Conservation (phyloP, 2,888 invertebrate species). For the Pinctada fucata region DNA sequence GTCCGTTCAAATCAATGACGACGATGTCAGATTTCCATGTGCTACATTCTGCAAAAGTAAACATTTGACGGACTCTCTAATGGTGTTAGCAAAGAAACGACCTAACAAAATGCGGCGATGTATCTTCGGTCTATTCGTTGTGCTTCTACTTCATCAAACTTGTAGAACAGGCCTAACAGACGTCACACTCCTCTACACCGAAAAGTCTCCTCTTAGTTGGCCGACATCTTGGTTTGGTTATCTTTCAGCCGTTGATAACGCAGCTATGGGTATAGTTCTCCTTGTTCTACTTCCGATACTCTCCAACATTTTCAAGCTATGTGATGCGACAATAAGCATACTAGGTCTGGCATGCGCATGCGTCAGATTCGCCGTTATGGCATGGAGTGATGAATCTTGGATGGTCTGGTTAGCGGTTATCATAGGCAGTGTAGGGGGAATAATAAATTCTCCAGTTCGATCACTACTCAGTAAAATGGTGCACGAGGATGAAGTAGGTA, state of each 20-base stretch:
- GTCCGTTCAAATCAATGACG: conserved; percentile 51
- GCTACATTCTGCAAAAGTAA: conserved; percentile 49
- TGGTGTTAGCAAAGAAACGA: conserved; percentile 61
- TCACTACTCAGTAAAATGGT: conserved; percentile 72
- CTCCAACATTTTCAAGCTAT: conserved; percentile 58
- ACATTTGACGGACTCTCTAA: conserved; percentile 65
- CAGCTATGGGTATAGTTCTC: conserved; percentile 69
- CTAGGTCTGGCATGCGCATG: conserved; percentile 68
- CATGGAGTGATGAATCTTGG: conserved; percentile 61
- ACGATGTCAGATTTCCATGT: conserved; percentile 52
- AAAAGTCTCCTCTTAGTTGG: conserved; percentile 70
- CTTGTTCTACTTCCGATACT: conserved; percentile 69
- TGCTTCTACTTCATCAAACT: conserved; percentile 68
- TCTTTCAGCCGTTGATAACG: conserved; percentile 72
- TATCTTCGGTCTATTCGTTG: conserved; percentile 64
- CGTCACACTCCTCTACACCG: conserved; percentile 70
- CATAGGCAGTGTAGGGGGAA: conserved; percentile 64
- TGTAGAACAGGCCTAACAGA: conserved; percentile 73
- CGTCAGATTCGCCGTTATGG: conserved; percentile 59
- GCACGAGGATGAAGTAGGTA: conserved; percentile 72
- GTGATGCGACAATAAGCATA: conserved; percentile 67
- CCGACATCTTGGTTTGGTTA: conserved; percentile 72
- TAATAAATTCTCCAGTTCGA: conserved; percentile 69
- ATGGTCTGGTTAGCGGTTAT: conserved; percentile 68
- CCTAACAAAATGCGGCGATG: conserved; percentile 56